Conservation (phyloP, 2,113 vertebrate genomes). For the Callospermophilus lateralis region DNA sequence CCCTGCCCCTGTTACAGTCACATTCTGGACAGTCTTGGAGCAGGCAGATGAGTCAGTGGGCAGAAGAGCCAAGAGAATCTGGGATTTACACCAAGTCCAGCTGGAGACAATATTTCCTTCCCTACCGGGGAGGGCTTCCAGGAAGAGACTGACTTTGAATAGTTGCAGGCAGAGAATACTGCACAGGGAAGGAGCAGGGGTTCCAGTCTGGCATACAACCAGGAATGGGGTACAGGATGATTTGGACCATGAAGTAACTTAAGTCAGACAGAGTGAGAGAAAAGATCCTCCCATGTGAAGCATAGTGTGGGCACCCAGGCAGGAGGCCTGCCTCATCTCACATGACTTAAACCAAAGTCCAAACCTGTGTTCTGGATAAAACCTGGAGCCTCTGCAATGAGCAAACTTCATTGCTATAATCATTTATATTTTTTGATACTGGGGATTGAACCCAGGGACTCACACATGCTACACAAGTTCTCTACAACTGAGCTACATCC, state of each 20-base stretch:
- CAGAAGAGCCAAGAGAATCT: neutral
- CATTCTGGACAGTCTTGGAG: neutral
- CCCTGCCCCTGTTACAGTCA: neutral
- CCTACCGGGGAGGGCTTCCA: neutral
- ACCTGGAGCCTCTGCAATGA: neutral
- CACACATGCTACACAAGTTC: no score
- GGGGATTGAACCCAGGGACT: no score
- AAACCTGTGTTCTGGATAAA: neutral
- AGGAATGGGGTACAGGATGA: neutral
- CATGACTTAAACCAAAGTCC: neutral
- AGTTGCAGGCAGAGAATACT: neutral
- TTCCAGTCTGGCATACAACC: neutral
- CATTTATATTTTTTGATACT: no score
- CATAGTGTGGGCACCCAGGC: no score
- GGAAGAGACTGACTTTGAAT: neutral
- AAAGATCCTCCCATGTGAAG: neutral
- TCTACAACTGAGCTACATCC: neutral
- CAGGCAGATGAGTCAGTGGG: neutral
- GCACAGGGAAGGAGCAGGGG: no score
- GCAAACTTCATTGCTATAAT: neutral
- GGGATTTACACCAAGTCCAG: neutral
- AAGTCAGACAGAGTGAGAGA: neutral
- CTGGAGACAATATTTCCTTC: neutral
- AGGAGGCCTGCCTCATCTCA: neutral
- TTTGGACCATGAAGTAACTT: neutral